Evolutionary conservation across 1,140 invertebrate genomes (phyloP).

Genomic region (Drosophila insularis): DNA sequence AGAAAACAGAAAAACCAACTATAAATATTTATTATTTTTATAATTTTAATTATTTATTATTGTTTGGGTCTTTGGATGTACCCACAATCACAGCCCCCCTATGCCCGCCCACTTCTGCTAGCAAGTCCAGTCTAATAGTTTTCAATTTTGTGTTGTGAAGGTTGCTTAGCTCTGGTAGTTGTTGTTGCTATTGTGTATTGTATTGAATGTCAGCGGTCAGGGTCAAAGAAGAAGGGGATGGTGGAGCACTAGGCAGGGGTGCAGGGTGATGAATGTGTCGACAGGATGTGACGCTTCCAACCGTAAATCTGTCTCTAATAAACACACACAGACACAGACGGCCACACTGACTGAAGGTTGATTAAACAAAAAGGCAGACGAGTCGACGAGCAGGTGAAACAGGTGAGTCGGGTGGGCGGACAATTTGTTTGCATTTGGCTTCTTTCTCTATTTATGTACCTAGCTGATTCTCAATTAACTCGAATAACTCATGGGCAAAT

Average conservation of each 20-base stretch:
- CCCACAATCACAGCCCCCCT: background rate
- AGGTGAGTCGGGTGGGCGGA: constrained; percentile 42
- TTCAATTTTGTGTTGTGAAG: constrained; percentile 24
- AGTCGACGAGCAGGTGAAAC: constrained; percentile 5
- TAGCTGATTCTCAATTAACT: constrained; percentile 22
- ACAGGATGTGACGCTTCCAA: constrained; percentile 69
- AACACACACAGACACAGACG: constrained; percentile 34
- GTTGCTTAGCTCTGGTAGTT: constrained; percentile 22
- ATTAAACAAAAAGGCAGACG: constrained; percentile 60
- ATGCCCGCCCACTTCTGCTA: background rate
- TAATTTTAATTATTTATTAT: constrained; percentile 59
- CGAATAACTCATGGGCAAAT: constrained; percentile 29
- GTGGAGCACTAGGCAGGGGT: background rate
- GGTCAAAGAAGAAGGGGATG: constrained; percentile 7
- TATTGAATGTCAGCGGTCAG: constrained; percentile 58
- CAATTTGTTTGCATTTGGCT: constrained; percentile 33
- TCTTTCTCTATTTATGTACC: background rate
- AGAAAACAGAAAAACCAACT: constrained; percentile 20
- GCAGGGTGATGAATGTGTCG: constrained; percentile 3
- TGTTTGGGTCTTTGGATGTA: constrained; percentile 44
- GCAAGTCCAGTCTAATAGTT: constrained; percentile 29
- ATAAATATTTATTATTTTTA: constrained; percentile 65
- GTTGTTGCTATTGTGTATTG: constrained; percentile 18
- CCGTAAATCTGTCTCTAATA: constrained; percentile 64
- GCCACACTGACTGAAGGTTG: constrained; percentile 40